phyloP scores from a whole-genome alignment of 2,888 invertebrate genomes.

The Nineta flava region DNA sequence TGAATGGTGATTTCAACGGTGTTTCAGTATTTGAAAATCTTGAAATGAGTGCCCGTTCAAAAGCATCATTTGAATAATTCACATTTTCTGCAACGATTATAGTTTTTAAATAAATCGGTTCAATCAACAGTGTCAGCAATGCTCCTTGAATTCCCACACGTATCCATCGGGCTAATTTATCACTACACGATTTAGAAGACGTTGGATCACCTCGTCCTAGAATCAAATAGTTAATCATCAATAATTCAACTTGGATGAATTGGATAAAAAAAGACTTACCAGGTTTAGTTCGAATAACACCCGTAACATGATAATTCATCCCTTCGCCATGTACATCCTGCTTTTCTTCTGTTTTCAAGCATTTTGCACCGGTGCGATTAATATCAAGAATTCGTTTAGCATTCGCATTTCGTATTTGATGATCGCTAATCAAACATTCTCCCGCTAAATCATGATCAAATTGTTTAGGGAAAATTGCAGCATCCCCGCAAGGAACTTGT shows the following conservation, averaged over 20 bases:
- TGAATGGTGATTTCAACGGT: slow-evolving; percentile 14
- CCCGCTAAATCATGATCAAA: neutral
- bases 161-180: slow-evolving; percentile 85
- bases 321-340: slow-evolving; percentile 45
- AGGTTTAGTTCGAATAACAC: slow-evolving; percentile 72
- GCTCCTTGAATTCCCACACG: slow-evolving; percentile 74
- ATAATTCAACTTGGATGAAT: neutral
- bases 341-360: slow-evolving; percentile 34
- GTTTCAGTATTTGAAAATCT: slow-evolving; percentile 20
- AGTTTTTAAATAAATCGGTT: slow-evolving; percentile 51
- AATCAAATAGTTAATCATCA: slow-evolving; percentile 7
- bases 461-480: slow-evolving; percentile 59
- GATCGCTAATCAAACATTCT: slow-evolving; percentile 7
- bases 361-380: slow-evolving; percentile 83
- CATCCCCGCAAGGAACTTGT: slow-evolving; percentile 87
- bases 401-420: slow-evolving; percentile 16
- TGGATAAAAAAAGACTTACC: slow-evolving; percentile 29
- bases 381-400: slow-evolving; percentile 27
- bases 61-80: slow-evolving; percentile 39
- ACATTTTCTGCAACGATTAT: slow-evolving; percentile 54
- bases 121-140: slow-evolving; percentile 49
- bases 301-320: slow-evolving; percentile 46
- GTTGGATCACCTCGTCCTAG: slow-evolving; percentile 68
- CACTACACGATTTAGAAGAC: slow-evolving; percentile 82
- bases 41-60: slow-evolving; percentile 30